Percentiles rank a stretch among this genome's conserved stretches.
These are phyloP conservation scores for Tetropium fuscum DNA, from an alignment of 2,888 invertebrate genomes.

Conservation along the genomic window DNA sequence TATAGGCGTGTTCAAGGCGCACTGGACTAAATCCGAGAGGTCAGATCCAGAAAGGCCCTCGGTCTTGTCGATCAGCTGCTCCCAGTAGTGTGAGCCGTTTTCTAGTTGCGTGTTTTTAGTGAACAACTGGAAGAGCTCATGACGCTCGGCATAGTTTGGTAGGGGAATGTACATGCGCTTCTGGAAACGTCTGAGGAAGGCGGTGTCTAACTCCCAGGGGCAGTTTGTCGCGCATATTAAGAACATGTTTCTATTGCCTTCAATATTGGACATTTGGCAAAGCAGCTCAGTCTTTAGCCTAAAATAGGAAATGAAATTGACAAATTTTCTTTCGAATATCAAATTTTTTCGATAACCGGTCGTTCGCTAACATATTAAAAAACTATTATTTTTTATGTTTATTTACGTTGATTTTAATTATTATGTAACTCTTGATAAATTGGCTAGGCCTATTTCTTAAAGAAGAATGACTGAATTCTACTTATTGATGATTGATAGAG, in stretches of 20 bases:
- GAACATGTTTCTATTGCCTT: conserved; percentile 57
- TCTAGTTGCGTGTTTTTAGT: conserved; percentile 50
- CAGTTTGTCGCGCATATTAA: conserved; percentile 72
- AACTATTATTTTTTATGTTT: too few species aligned
- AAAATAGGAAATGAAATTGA: conserved; percentile 28
- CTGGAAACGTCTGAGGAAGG: conserved; percentile 71
- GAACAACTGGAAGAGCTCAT: conserved; percentile 55
- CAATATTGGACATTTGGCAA: conserved; percentile 67
- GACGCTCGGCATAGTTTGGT: conserved; percentile 60
- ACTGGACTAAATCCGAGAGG: conserved; percentile 65
- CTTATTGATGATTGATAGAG: too few species aligned
- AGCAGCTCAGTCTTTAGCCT: conserved; percentile 71
- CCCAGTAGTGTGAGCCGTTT: conserved; percentile 30
- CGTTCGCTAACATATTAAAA: too few species aligned
- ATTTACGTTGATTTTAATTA: too few species aligned
- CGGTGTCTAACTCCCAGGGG: conserved; percentile 73
- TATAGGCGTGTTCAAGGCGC: conserved; percentile 61
- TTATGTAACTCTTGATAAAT: too few species aligned
- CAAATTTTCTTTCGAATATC: too few species aligned
- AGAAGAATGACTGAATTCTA: too few species aligned
- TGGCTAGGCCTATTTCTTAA: too few species aligned
- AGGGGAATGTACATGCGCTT: conserved; percentile 69
- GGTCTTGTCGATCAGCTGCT: conserved; percentile 62
- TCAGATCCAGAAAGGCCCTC: conserved; percentile 71
- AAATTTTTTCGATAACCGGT: too few species aligned